Percentiles rank a stretch among this genome's conserved stretches.
Conservation (phyloP, 2,888 invertebrate genomes). For the Synergus umbraculus region DNA sequence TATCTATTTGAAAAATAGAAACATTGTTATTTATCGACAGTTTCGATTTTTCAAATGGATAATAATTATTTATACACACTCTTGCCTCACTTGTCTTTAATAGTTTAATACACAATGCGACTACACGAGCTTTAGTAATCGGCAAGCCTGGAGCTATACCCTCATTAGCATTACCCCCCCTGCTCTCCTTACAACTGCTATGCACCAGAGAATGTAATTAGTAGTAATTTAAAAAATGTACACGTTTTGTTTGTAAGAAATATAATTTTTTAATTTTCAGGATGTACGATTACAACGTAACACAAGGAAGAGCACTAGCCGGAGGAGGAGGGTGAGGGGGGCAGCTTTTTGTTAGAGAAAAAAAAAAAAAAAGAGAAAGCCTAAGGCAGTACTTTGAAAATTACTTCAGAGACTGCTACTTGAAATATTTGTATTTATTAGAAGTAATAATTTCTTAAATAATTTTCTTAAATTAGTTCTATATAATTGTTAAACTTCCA, state of each 20-base stretch:
- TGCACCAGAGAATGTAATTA: slow-evolving; percentile 31
- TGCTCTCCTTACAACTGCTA: not conserved
- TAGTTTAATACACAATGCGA: slow-evolving; percentile 3
- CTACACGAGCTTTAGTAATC: slow-evolving; percentile 7
- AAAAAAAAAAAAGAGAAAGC: not conserved
- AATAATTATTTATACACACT: no score
- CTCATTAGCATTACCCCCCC: slow-evolving; percentile 13
- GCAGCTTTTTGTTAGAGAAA: not conserved
- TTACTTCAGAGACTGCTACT: no score
- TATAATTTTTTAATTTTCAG: slow-evolving; percentile 9
- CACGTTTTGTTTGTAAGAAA: slow-evolving; percentile 26
- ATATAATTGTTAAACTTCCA: not conserved
- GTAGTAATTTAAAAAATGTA: slow-evolving; percentile 34
- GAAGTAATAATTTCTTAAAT: no score
- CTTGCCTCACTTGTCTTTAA: not conserved
- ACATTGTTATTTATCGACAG: no score
- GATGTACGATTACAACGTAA: slow-evolving; percentile 12
- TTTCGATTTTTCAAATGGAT: no score
- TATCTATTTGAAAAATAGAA: no score
- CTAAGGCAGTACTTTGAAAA: not conserved
- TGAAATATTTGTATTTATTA: no score
- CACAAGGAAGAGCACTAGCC: not conserved
- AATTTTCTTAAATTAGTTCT: no score
- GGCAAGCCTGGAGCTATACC: slow-evolving; percentile 2
- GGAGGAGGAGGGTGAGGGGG: no score